Conservation (phyloP, 2,113 vertebrate species). For the Zosterops lateralis region DNA sequence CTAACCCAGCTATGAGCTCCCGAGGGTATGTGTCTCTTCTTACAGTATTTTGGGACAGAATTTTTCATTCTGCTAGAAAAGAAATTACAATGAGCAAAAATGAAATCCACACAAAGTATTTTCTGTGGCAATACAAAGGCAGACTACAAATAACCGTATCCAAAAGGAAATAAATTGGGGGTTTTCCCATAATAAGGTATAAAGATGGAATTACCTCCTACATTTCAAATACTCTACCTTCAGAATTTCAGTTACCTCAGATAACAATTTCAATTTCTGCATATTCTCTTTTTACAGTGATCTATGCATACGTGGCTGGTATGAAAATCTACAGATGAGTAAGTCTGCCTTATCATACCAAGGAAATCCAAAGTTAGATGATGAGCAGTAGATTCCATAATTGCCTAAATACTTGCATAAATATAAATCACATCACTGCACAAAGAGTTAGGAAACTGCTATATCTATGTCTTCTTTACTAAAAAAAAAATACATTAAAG, state of each 20-base stretch:
- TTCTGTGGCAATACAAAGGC: neutral
- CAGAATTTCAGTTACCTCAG: neutral
- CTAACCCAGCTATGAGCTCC: neutral
- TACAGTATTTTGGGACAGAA: neutral
- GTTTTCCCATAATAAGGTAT: neutral
- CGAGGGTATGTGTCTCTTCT: neutral
- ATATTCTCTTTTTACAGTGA: neutral
- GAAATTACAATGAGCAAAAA: slow-evolving; percentile 12
- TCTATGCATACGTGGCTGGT: neutral
- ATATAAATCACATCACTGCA: neutral
- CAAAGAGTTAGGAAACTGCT: neutral
- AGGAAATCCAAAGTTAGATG: slow-evolving; percentile 1
- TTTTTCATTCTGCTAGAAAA: neutral
- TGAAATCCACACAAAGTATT: neutral
- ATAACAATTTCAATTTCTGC: neutral
- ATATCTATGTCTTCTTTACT: neutral
- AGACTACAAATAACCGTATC: neutral
- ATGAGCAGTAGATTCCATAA: neutral
- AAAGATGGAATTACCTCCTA: neutral
- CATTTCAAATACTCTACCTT: neutral
- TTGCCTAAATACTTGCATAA: neutral
- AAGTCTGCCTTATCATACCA: neutral
- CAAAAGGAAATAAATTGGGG: neutral
- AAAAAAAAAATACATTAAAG: neutral
- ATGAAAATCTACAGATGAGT: neutral